phyloP scores from a whole-genome alignment of 2,113 vertebrate genomes.

The Raja brachyura region DNA sequence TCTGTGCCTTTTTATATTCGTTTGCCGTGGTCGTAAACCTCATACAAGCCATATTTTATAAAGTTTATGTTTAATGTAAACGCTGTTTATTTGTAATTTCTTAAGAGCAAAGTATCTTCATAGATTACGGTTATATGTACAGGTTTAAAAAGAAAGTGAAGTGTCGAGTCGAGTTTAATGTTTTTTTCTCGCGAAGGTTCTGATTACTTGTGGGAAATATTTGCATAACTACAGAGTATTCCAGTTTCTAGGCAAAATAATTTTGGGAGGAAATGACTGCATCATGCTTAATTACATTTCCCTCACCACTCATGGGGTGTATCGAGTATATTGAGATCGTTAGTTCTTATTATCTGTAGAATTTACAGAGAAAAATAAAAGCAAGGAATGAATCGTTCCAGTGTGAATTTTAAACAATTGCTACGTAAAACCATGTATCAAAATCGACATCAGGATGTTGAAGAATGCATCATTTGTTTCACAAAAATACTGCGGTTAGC shows the following conservation, averaged over 20 bases:
- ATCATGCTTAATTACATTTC: not conserved
- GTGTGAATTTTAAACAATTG: not conserved
- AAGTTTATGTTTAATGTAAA: not conserved
- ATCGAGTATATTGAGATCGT: not conserved
- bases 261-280: not conserved
- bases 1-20: not conserved
- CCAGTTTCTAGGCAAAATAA: not conserved
- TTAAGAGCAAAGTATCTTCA: not conserved
- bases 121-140: too few species aligned
- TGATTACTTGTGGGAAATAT: not conserved
- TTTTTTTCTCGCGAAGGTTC: not conserved
- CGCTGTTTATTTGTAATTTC: slow-evolving; percentile 1
- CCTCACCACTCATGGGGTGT: not conserved
- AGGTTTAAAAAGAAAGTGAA: not conserved
- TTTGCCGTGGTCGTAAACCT: not conserved
- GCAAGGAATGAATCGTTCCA: not conserved
- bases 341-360: not conserved
- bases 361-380: not conserved
- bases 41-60: not conserved
- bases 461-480: not conserved
- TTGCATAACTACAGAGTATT: not conserved
- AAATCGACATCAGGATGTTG: not conserved
- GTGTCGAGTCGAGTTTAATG: not conserved
- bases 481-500: not conserved
- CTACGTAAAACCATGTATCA: not conserved